Conservation (phyloP, 2,113 vertebrate species). For the Apteryx owenii region DNA sequence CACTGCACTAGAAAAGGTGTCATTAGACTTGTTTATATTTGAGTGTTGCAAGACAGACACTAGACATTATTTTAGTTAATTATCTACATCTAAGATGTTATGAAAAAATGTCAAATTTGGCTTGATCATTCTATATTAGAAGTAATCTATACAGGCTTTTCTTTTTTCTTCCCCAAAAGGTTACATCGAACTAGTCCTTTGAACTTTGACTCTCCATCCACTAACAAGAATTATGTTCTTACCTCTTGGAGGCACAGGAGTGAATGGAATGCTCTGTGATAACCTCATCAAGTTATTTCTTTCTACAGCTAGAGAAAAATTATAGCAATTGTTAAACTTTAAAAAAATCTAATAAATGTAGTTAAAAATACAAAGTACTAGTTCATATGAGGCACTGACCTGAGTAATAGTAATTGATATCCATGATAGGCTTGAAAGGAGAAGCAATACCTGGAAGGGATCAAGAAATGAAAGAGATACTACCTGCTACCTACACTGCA, state of each 20-base stretch:
- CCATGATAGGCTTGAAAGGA: conserved; percentile 95
- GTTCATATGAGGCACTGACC: conserved; percentile 78
- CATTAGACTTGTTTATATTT: background rate
- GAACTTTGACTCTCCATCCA: background rate
- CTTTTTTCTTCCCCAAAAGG: background rate
- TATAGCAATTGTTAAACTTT: conserved; percentile 12
- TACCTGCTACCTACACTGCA: background rate
- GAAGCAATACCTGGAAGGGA: conserved; percentile 90
- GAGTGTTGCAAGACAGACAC: background rate
- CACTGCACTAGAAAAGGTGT: background rate
- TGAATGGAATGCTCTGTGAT: conserved; percentile 98
- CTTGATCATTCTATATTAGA: background rate
- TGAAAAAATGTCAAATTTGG: background rate
- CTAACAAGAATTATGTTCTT: conserved; percentile 39
- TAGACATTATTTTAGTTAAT: background rate
- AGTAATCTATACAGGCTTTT: background rate
- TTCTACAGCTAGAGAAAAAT: conserved; percentile 89
- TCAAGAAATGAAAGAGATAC: background rate
- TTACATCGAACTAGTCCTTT: background rate
- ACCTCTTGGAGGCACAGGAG: conserved; percentile 98
- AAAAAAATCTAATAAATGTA: background rate
- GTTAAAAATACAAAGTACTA: background rate
- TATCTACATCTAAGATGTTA: background rate
- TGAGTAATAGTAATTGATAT: conserved; percentile 96
- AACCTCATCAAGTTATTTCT: conserved; percentile 99